phyloP scores from a whole-genome alignment of 2,113 vertebrate species.

The Piprites chloris region DNA sequence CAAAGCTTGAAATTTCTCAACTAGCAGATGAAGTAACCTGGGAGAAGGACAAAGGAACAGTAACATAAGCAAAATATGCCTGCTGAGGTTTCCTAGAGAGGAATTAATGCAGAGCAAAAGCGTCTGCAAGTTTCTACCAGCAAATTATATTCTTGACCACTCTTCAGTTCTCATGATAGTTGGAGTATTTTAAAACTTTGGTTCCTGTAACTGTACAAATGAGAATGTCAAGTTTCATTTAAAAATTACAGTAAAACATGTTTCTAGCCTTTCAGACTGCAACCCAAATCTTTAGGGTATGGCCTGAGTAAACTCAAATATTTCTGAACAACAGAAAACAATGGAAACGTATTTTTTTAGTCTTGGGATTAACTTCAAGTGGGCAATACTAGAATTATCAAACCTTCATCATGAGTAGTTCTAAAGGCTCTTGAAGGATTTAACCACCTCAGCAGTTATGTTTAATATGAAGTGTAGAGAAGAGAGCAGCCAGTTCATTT shows the following conservation, averaged over 20 bases:
- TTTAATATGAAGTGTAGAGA: constrained; percentile 1
- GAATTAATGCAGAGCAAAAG: background rate
- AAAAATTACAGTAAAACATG: background rate
- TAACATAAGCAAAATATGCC: background rate
- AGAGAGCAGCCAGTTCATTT: constrained; percentile 18
- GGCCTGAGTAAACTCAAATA: background rate
- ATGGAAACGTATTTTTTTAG: background rate
- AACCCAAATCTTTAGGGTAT: background rate
- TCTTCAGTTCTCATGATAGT: background rate
- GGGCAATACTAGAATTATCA: background rate
- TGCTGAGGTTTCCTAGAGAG: background rate
- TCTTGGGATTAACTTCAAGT: background rate
- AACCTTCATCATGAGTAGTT: background rate
- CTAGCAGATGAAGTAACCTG: background rate
- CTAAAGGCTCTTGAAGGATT: constrained; percentile 4
- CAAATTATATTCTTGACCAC: constrained; percentile 13
- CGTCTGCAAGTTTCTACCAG: background rate
- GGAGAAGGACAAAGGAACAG: background rate
- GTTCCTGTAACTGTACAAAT: background rate
- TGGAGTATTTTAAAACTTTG: background rate
- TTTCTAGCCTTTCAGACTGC: background rate
- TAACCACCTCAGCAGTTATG: background rate
- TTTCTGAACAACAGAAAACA: background rate
- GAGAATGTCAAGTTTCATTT: background rate
- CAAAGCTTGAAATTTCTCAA: background rate